Evolutionary conservation across 2,888 invertebrate species (phyloP).

Genomic region (Conops quadrifasciatus): DNA sequence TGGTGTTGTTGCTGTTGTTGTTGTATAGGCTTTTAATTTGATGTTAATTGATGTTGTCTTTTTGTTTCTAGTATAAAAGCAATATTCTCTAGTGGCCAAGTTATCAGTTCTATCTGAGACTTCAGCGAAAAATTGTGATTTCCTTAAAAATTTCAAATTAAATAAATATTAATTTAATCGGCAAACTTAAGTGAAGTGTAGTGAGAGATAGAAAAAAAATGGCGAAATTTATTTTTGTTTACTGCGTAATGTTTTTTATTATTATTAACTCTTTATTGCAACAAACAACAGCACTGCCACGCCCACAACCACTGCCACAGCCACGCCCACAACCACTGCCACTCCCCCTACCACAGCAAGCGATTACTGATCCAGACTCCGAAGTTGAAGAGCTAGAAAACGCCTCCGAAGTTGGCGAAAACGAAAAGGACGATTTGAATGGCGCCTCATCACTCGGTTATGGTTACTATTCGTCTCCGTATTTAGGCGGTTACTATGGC

Average conservation of each 20-base stretch:
- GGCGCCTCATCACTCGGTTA: conserved; percentile 59
- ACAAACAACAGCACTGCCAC: conserved; percentile 48
- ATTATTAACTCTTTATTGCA: conserved; percentile 38
- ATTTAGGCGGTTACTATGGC: conserved; percentile 51
- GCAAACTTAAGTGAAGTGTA: background rate
- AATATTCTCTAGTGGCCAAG: conserved; percentile 46
- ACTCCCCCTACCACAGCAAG: background rate
- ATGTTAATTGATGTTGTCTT: background rate
- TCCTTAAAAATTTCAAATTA: background rate
- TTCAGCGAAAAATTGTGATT: background rate
- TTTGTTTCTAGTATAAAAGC: conserved; percentile 55
- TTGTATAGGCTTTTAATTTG: conserved; percentile 23
- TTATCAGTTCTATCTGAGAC: conserved; percentile 57
- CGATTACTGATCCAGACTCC: conserved; percentile 17
- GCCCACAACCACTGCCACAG: conserved; percentile 47
- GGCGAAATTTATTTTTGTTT: conserved; percentile 43
- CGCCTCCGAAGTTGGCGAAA: conserved; percentile 45
- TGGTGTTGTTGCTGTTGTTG: conserved; percentile 24
- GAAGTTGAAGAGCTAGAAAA: conserved; percentile 52
- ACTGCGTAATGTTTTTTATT: conserved; percentile 40
- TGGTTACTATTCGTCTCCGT: conserved; percentile 60
- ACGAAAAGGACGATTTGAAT: conserved; percentile 58
- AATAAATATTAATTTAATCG: background rate
- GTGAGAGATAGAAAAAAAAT: conserved; percentile 44
- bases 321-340: conserved; percentile 9